Evolutionary conservation across 2,113 vertebrate species (phyloP).

Genomic region (Strix aluco): DNA sequence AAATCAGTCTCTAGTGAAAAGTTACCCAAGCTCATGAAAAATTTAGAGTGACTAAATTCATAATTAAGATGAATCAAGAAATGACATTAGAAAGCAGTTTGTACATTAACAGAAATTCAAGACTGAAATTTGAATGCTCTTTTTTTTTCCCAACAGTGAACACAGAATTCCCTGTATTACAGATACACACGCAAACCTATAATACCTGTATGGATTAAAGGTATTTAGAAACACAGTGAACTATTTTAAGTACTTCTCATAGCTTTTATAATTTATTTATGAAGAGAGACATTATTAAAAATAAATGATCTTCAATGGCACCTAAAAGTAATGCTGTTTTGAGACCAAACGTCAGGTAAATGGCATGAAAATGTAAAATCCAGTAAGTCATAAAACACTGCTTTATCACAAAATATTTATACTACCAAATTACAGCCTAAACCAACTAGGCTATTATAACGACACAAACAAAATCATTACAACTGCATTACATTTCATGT

Average conservation of each 20-base stretch:
- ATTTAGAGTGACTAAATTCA: conserved; percentile 31
- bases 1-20: conserved; percentile 30
- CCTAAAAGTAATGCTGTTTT: conserved; percentile 69
- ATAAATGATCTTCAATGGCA: conserved; percentile 71
- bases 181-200: not conserved
- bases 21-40: conserved; percentile 33
- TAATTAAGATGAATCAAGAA: conserved; percentile 19
- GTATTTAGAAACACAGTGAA: conserved; percentile 51
- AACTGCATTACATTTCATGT: not conserved
- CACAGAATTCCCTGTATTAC: not conserved
- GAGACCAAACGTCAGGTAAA: conserved; percentile 74
- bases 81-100: not conserved
- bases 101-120: not conserved
- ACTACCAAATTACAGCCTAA: conserved; percentile 12
- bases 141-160: not conserved
- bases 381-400: conserved; percentile 42
- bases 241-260: conserved; percentile 51
- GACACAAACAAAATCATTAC: conserved; percentile 16
- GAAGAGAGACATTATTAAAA: conserved; percentile 69
- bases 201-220: conserved; percentile 38
- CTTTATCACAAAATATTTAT: conserved; percentile 52
- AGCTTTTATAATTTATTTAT: conserved; percentile 73
- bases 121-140: not conserved
- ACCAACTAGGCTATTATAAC: conserved; percentile 35
- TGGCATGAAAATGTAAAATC: conserved; percentile 62